Conservation (phyloP, 2,797 vertebrate species). For the Pelochelys cantorii region DNA sequence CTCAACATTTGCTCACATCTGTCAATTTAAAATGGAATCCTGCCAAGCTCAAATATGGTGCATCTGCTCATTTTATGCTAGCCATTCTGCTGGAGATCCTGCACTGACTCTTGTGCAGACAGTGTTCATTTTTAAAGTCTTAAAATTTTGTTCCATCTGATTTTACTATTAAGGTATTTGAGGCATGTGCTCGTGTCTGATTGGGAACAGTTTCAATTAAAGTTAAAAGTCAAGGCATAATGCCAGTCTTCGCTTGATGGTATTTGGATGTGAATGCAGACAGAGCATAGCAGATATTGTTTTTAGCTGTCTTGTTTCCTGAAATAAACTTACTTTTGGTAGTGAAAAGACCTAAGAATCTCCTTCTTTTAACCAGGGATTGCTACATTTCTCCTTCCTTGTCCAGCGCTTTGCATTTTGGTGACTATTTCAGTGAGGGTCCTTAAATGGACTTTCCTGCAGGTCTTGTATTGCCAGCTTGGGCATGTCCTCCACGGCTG, state of each 20-base stretch:
- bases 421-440: neutral
- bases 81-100: neutral
- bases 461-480: neutral
- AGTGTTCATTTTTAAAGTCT: neutral
- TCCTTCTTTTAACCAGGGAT: neutral
- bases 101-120: neutral
- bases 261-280: neutral
- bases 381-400: neutral
- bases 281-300: neutral
- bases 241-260: neutral
- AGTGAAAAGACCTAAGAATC: neutral
- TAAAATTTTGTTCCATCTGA: neutral
- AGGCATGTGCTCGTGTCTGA: neutral
- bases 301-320: neutral
- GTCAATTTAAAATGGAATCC: neutral
- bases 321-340: neutral
- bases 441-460: neutral
- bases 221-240: neutral
- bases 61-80: neutral
- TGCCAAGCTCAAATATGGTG: neutral
- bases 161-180: neutral
- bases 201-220: neutral
- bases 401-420: neutral
- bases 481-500: rapidly evolving
- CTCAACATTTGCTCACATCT: neutral